phyloP scores from a whole-genome alignment of 1,140 invertebrate genomes.

The Papilio dardanus region DNA sequence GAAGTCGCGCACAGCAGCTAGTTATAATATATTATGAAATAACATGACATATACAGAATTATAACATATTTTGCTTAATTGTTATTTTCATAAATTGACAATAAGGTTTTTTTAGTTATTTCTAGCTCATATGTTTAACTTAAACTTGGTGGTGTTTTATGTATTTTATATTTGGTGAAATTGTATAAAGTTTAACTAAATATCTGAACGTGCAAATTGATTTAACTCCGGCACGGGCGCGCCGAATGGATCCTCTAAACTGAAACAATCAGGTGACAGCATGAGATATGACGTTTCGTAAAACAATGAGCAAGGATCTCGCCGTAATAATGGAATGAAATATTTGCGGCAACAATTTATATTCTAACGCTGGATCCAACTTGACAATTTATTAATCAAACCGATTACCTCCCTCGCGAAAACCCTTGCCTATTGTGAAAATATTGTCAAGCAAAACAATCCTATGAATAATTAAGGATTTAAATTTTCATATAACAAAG shows the following conservation, averaged over 20 bases:
- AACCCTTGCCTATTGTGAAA: conserved; percentile 79
- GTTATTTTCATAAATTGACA: too few relatives aligned
- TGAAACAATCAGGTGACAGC: conserved; percentile 78
- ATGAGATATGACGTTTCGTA: conserved; percentile 79
- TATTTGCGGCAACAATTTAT: conserved; percentile 81
- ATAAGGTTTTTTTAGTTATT: too few relatives aligned
- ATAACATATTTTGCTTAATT: too few relatives aligned
- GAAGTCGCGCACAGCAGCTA: too few relatives aligned
- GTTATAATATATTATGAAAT: too few relatives aligned
- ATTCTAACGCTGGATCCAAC: conserved; percentile 81
- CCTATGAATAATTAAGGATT: conserved; percentile 82
- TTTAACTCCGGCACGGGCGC: conserved; percentile 42
- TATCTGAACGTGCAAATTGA: conserved; percentile 41
- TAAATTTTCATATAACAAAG: conserved; percentile 81
- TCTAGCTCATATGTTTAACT: too few relatives aligned
- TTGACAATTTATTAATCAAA: conserved; percentile 83
- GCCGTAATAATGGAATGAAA: conserved; percentile 78
- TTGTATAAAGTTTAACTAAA: conserved; percentile 34
- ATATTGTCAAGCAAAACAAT: conserved; percentile 81
- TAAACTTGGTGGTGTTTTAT: too few relatives aligned
- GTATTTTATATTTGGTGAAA: not conserved
- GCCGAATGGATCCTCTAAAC: conserved; percentile 54
- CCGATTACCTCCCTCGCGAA: conserved; percentile 78
- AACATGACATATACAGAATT: too few relatives aligned
- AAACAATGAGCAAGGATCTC: conserved; percentile 77